Evolutionary conservation across 2,888 invertebrate genomes (phyloP), one percentile per base, ranked within the genome.

Genomic region (Epinotia bilunana): DNA sequence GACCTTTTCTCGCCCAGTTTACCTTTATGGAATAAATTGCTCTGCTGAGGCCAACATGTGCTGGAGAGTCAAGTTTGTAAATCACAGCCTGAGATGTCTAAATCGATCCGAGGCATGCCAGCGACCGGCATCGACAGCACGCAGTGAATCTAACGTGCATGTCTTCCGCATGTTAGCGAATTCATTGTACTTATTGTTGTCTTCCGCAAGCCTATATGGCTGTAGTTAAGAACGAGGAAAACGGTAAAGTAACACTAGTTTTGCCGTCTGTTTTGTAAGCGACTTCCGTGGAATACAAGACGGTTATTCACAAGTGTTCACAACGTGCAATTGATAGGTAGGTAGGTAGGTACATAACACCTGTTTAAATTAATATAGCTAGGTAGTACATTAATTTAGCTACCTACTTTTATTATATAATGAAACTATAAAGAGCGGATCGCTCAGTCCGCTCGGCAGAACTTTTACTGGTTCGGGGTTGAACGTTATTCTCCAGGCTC

Each of bases 121-220:
- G 77, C 73, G 75, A 77, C 69, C 78, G 77, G 77, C 79, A 76
- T 46, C 58, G 74, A 77, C 73, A 79, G 80, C 78, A 83, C 80
- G 84, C 82, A 83, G 83, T 84, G 82, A 83, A 85, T 80, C 79
- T 78, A 84, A 77, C 79, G 82, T 80, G 80, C 73, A 78, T 79
- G 80, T 78, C 88, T 91, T 91, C 91, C 91, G 90, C 86, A 79
- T 90, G 83, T 85, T 84, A 83, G 78, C 82, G 80, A 83, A 81
- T 81, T 83, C 82, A 82, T 85, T 83, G 80, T 82, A 76, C 78
- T 73, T 79, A 72, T 72, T 78, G 75, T 76, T 67, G 83, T 80
- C 84, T 88, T 88, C 88, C 88, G 87, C 83, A 82, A 84, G 78
- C 80, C 71, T 74, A 80, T 84, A 82, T 79, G 81, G 80, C 77